A percentile compares a stretch with the other conserved stretches of the same genome.
phyloP scores from a whole-genome alignment of 2,113 vertebrate species.

The Microtus oregoni region DNA sequence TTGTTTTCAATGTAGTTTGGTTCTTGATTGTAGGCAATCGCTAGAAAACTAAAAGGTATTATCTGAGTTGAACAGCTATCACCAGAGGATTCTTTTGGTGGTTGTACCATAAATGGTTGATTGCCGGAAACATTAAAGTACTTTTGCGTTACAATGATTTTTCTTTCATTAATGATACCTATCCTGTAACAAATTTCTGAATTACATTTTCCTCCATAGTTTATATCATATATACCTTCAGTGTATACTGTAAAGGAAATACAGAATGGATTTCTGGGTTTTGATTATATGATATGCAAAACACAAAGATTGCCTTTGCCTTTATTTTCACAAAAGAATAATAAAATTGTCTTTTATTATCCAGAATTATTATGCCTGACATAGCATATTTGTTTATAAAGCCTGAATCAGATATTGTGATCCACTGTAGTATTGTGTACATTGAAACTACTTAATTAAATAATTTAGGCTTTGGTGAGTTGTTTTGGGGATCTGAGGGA shows the following conservation, averaged over 20 bases:
- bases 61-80: constrained; percentile 33
- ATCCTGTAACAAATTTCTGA: constrained; percentile 41
- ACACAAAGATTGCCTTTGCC: constrained; percentile 4
- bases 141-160: constrained; percentile 52
- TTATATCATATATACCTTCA: constrained; percentile 44
- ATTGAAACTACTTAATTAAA: constrained; percentile 46
- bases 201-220: constrained; percentile 28
- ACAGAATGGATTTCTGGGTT: constrained; percentile 54
- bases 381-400: background rate
- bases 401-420: constrained; percentile 26
- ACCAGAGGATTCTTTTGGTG: constrained; percentile 45
- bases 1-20: constrained; percentile 45
- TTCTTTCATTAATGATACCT: constrained; percentile 61
- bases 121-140: constrained; percentile 25
- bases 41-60: background rate
- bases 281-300: constrained; percentile 41
- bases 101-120: background rate
- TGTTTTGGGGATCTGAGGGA: background rate
- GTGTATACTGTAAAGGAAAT: constrained; percentile 56
- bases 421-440: constrained; percentile 27
- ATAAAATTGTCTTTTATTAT: constrained; percentile 46
- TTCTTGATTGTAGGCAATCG: constrained; percentile 36
- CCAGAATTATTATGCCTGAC: constrained; percentile 39
- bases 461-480: background rate
- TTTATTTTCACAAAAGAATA: constrained; percentile 15